Conservation (phyloP, 2,888 invertebrate genomes). For the Leptarthrus brevirostris region DNA sequence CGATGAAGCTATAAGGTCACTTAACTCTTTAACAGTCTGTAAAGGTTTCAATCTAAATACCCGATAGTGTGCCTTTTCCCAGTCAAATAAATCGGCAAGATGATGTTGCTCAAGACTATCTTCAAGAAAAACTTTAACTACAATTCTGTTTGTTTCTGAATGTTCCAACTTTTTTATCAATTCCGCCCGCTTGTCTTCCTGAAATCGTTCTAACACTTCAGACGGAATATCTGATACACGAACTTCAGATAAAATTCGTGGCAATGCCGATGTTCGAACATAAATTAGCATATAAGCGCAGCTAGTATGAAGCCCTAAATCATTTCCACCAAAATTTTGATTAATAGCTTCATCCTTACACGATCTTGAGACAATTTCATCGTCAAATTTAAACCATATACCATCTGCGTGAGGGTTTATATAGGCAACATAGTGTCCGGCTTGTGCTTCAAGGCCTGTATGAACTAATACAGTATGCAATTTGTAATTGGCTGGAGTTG, state of each 20-base stretch:
- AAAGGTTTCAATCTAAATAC: slow-evolving; percentile 85
- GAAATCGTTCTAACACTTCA: slow-evolving; percentile 86
- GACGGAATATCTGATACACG: slow-evolving; percentile 93
- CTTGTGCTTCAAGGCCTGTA: slow-evolving; percentile 95
- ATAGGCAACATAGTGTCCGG: slow-evolving; percentile 99
- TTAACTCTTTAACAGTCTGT: slow-evolving; percentile 85
- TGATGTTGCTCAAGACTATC: slow-evolving; percentile 94
- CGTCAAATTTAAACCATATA: slow-evolving; percentile 94
- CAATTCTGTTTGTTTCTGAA: slow-evolving; percentile 70
- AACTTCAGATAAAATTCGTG: slow-evolving; percentile 89
- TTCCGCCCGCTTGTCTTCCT: slow-evolving; percentile 73
- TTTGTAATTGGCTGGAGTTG: slow-evolving; percentile 73
- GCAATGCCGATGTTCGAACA: slow-evolving; percentile 89
- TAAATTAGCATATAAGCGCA: slow-evolving; percentile 99
- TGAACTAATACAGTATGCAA: slow-evolving; percentile 98
- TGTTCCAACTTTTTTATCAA: neutral
- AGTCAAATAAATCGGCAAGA: slow-evolving; percentile 95
- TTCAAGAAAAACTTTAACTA: slow-evolving; percentile 77
- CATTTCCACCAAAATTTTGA: slow-evolving; percentile 97
- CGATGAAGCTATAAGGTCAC: slow-evolving; percentile 86
- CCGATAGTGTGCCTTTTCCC: slow-evolving; percentile 85
- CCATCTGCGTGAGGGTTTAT: slow-evolving; percentile 97
- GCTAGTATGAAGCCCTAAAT: slow-evolving; percentile 90
- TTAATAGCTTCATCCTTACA: slow-evolving; percentile 96
- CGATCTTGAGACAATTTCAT: slow-evolving; percentile 97